Conservation (phyloP, 2,888 invertebrate genomes). For the Drosophila merina region DNA sequence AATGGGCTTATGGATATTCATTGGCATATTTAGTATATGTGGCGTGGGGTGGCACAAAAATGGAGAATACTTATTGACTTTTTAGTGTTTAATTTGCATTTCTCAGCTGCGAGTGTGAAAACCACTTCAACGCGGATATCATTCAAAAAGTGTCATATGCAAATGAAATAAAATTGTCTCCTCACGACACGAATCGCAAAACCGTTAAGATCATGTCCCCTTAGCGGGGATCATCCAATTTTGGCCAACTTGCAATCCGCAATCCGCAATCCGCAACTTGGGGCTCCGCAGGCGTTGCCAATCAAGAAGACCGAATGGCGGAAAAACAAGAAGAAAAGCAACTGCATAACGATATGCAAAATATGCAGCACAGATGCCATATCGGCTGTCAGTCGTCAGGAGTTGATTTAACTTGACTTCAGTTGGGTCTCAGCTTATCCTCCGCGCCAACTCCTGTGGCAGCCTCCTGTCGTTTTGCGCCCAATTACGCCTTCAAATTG, state of each 20-base stretch:
- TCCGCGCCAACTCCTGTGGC: conserved; percentile 42
- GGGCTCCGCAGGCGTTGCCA: conserved; percentile 33
- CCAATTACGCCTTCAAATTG: conserved; percentile 81
- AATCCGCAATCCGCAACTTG: neutral
- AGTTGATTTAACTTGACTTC: conserved; percentile 33
- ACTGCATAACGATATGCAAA: conserved; percentile 78
- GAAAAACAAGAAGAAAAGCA: conserved; percentile 9
- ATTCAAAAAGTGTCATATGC: conserved; percentile 30
- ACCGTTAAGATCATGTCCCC: conserved; percentile 49
- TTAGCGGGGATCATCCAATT: conserved; percentile 44
- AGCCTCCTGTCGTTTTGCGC: conserved; percentile 76
- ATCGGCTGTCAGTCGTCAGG: conserved; percentile 48
- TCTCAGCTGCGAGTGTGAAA: conserved; percentile 13
- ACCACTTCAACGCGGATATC: conserved; percentile 34
- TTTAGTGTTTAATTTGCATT: conserved; percentile 4
- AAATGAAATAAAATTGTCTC: conserved; percentile 40
- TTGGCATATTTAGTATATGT: conserved; percentile 32
- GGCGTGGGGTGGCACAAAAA: too few species aligned
- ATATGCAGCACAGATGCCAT: conserved; percentile 73
- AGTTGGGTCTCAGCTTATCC: conserved; percentile 7
- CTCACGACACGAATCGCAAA: conserved; percentile 43
- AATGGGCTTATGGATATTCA: conserved; percentile 26
- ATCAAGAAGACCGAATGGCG: conserved; percentile 35
- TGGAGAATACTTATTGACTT: too few species aligned
- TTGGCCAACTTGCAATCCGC: conserved; percentile 36